These are phyloP conservation scores for Notechis scutatus DNA, from an alignment of 2,113 vertebrate genomes.

Conservation along the genomic window DNA sequence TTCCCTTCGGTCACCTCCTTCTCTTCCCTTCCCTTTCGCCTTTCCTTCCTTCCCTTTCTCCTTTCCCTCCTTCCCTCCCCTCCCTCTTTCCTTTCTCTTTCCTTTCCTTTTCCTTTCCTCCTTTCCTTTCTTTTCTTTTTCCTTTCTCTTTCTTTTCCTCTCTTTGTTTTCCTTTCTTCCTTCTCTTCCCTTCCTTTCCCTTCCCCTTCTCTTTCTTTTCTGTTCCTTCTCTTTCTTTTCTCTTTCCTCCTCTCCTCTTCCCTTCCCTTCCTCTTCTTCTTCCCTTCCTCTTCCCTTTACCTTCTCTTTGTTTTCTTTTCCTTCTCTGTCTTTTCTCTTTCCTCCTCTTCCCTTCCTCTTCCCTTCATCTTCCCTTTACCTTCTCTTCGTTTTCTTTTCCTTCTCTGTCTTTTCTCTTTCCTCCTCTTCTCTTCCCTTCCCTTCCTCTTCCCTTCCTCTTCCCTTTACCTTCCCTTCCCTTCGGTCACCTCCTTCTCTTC, in stretches of 20 bases:
- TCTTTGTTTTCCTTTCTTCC: fast-evolving
- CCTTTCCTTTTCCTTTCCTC: too few relatives aligned
- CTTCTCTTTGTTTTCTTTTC: too few relatives aligned
- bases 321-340: fast-evolving
- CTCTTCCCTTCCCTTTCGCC: too few relatives aligned
- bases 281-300: too few relatives aligned
- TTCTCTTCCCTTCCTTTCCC: neutral
- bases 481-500: too few relatives aligned
- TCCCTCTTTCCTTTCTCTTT: neutral
- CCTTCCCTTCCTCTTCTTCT: fast-evolving
- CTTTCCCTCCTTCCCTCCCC: fast-evolving
- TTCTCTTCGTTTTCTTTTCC: fast-evolving
- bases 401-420: fast-evolving
- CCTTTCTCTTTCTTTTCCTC: fast-evolving
- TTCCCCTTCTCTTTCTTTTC: too few relatives aligned
- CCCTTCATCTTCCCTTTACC: fast-evolving
- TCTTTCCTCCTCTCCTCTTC: too few relatives aligned
- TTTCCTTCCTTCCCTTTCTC: too few relatives aligned
- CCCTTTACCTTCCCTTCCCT: fast-evolving
- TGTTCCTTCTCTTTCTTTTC: neutral
- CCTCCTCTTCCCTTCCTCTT: neutral
- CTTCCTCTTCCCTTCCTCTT: too few relatives aligned
- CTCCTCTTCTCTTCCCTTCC: neutral
- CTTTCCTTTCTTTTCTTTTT: fast-evolving
- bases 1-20: too few relatives aligned